These are phyloP conservation scores for Crypturellus tataupa DNA, from an alignment of 2,797 vertebrate species.

Conservation along the genomic window DNA sequence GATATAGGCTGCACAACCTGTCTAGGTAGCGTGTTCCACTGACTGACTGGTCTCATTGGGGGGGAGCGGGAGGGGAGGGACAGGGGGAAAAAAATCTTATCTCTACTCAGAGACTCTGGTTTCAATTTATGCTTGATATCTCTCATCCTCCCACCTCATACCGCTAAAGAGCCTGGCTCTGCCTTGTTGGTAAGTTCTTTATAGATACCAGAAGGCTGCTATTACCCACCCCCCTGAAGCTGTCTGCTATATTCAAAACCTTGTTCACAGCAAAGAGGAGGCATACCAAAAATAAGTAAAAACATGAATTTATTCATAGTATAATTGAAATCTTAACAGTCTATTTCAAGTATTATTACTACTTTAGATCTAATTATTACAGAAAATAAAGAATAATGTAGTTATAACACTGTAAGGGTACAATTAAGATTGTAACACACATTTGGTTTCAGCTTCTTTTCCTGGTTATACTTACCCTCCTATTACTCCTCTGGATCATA, in stretches of 20 bases:
- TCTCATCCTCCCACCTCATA: not conserved
- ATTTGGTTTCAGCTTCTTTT: not conserved
- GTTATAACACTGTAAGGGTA: not conserved
- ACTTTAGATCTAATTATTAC: not conserved
- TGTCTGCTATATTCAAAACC: not conserved
- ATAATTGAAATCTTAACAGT: not conserved
- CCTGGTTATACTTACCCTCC: not conserved
- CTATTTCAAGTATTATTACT: not conserved
- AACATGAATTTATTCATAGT: not conserved
- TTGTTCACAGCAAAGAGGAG: not conserved
- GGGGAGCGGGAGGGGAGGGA: too few relatives aligned
- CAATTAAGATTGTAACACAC: not conserved
- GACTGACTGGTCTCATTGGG: not conserved
- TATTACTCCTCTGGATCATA: not conserved
- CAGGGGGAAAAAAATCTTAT: too few relatives aligned
- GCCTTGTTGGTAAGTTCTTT: not conserved
- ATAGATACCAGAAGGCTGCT: not conserved
- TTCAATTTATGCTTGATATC: not conserved
- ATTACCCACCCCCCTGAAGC: not conserved
- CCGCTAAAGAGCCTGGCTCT: not conserved
- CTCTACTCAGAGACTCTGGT: not conserved
- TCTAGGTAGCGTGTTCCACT: not conserved
- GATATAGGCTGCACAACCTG: not conserved
- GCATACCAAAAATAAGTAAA: not conserved
- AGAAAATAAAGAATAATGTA: not conserved